phyloP scores from a whole-genome alignment of 2,113 vertebrate species.

The pig (Sus scrofa) region DNA sequence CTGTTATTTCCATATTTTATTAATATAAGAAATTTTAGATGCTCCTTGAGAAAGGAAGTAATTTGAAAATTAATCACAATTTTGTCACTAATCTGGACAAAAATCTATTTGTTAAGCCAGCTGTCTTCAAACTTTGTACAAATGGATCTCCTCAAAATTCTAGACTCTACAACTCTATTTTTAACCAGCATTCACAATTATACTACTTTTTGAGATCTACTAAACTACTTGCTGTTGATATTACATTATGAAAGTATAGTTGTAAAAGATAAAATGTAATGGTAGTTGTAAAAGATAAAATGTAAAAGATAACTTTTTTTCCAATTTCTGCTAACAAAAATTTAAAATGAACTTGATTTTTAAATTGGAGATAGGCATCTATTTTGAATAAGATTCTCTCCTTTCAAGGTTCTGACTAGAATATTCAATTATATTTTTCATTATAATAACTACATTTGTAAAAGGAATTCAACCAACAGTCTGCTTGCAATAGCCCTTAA shows the following conservation, averaged over 20 bases:
- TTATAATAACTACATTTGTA: slow-evolving; percentile 17
- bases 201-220: not conserved
- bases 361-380: slow-evolving; percentile 6
- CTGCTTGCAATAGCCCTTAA: slow-evolving; percentile 3
- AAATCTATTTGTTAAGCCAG: not conserved
- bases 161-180: not conserved
- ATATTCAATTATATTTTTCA: slow-evolving; percentile 19
- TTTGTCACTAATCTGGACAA: not conserved
- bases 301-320: not conserved
- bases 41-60: not conserved
- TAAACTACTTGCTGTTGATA: not conserved
- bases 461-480: slow-evolving; percentile 32
- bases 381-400: slow-evolving; percentile 2
- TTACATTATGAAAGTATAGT: not conserved
- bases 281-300: slow-evolving; percentile 22
- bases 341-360: slow-evolving; percentile 14
- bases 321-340: slow-evolving; percentile 44
- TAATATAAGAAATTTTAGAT: not conserved
- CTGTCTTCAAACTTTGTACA: not conserved
- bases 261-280: slow-evolving; percentile 33
- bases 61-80: not conserved
- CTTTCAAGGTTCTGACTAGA: not conserved
- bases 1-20: not conserved
- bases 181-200: not conserved
- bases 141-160: not conserved